Percentiles rank a stretch among this genome's conserved stretches.
phyloP scores from a whole-genome alignment of 2,113 vertebrate species.

The Pomatorhinus ruficollis region DNA sequence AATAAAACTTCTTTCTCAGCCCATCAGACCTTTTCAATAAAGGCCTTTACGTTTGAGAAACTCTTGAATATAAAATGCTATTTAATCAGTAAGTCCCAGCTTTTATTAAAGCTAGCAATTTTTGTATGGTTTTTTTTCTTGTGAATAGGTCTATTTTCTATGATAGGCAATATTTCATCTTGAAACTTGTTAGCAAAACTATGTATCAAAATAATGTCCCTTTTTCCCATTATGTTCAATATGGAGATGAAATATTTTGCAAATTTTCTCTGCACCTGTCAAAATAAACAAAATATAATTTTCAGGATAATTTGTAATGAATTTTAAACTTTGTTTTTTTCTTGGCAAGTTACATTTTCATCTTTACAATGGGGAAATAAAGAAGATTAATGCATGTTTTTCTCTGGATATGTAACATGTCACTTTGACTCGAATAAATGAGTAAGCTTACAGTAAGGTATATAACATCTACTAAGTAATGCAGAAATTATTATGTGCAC shows the following conservation, averaged over 20 bases:
- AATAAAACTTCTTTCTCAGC: slow-evolving; percentile 49
- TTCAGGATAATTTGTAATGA: slow-evolving; percentile 38
- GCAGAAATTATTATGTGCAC: background rate
- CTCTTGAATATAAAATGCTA: slow-evolving; percentile 56
- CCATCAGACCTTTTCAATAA: slow-evolving; percentile 37
- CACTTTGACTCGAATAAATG: background rate
- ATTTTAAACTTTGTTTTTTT: slow-evolving; percentile 10
- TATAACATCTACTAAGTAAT: background rate
- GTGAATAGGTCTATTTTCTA: slow-evolving; percentile 40
- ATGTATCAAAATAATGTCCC: slow-evolving; percentile 43
- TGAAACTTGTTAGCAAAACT: slow-evolving; percentile 39
- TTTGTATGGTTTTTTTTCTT: background rate
- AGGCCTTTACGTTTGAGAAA: slow-evolving; percentile 24
- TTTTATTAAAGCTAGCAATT: slow-evolving; percentile 48
- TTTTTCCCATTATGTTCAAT: slow-evolving; percentile 22
- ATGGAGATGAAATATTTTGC: slow-evolving; percentile 25
- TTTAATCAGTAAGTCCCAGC: slow-evolving; percentile 42
- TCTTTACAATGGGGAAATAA: slow-evolving; percentile 4
- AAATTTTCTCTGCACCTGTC: background rate
- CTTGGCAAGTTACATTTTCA: background rate
- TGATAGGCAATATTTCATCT: slow-evolving; percentile 44
- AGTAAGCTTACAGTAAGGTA: background rate
- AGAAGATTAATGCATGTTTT: background rate
- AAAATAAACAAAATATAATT: slow-evolving; percentile 58
- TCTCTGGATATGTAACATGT: background rate